A percentile compares a stretch with the other conserved stretches of the same genome.
Evolutionary conservation across 2,113 vertebrate genomes (phyloP).

Genomic region (Chaenocephalus aceratus): DNA sequence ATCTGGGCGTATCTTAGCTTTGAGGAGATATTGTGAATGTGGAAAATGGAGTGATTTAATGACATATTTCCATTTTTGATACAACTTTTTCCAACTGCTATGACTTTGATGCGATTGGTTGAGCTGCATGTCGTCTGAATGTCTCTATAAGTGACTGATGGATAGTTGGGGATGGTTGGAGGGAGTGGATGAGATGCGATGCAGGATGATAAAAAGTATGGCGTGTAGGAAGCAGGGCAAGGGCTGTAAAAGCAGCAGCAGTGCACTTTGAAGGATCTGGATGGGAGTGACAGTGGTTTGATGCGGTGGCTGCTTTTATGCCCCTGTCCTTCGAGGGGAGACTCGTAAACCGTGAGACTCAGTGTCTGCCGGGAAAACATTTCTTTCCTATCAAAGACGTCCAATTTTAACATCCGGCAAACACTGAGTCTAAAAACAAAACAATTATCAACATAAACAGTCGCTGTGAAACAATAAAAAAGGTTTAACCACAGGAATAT

Average conservation of each 20-base stretch:
- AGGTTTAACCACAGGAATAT: constrained; percentile 26
- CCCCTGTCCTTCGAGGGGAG: constrained; percentile 65
- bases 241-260: constrained; percentile 74
- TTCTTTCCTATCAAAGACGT: constrained; percentile 29
- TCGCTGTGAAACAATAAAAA: constrained; percentile 47
- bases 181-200: constrained; percentile 44
- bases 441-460: constrained; percentile 52
- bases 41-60: no score
- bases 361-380: constrained; percentile 72
- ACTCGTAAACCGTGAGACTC: constrained; percentile 75
- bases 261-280: constrained; percentile 17
- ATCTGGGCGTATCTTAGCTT: no score
- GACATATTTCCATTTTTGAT: no score
- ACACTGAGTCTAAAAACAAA: constrained; percentile 75
- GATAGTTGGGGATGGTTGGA: constrained; percentile 25
- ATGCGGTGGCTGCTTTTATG: constrained; percentile 75
- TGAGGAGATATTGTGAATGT: no score
- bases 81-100: constrained; percentile 6
- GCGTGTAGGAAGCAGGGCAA: constrained; percentile 52
- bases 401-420: constrained; percentile 68
- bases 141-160: constrained; percentile 24
- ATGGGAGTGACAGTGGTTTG: constrained; percentile 26
- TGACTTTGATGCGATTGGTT: constrained; percentile 37
- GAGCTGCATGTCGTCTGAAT: constrained; percentile 41
- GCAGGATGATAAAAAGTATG: constrained; percentile 61